A percentile compares a stretch with the other conserved stretches of the same genome.
Conservation (phyloP, 2,797 vertebrate species). For the Phoxinus dragarum region DNA sequence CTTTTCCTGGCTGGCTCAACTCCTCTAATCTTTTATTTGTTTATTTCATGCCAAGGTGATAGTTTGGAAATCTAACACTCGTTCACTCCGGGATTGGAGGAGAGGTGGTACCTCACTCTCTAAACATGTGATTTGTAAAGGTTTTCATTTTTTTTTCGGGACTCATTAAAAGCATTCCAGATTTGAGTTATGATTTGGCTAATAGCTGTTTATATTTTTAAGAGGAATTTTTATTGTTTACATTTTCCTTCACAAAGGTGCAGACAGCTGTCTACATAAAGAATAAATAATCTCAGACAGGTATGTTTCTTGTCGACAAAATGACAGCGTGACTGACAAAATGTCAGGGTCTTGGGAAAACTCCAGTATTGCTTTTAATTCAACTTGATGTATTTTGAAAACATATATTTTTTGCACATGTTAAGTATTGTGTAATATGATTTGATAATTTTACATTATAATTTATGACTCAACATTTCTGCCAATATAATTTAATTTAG, state of each 20-base stretch:
- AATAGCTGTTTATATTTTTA: conserved; percentile 43
- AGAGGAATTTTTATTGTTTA: conserved; percentile 36
- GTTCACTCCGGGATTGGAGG: background rate
- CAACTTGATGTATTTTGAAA: background rate
- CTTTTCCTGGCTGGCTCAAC: conserved; percentile 38
- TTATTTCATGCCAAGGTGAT: conserved; percentile 57
- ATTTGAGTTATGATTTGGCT: conserved; percentile 47
- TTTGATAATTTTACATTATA: background rate
- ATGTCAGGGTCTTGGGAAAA: conserved; percentile 20
- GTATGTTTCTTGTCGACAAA: conserved; percentile 22
- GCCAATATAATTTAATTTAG: background rate
- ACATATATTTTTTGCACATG: background rate
- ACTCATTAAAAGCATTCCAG: conserved; percentile 58
- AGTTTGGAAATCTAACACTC: conserved; percentile 48
- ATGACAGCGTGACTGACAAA: conserved; percentile 13
- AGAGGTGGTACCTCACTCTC: conserved; percentile 37
- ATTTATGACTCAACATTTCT: background rate
- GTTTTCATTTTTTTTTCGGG: conserved; percentile 25
- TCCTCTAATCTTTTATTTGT: conserved; percentile 58
- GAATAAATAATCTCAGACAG: conserved; percentile 25
- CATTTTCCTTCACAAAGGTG: conserved; percentile 29
- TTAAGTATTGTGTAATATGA: background rate
- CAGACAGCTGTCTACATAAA: conserved; percentile 25
- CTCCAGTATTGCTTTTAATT: conserved; percentile 19
- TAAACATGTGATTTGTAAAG: conserved; percentile 39